These are phyloP conservation scores for Brienomyrus brachyistius DNA, from an alignment of 2,113 vertebrate species.

Conservation along the genomic window DNA sequence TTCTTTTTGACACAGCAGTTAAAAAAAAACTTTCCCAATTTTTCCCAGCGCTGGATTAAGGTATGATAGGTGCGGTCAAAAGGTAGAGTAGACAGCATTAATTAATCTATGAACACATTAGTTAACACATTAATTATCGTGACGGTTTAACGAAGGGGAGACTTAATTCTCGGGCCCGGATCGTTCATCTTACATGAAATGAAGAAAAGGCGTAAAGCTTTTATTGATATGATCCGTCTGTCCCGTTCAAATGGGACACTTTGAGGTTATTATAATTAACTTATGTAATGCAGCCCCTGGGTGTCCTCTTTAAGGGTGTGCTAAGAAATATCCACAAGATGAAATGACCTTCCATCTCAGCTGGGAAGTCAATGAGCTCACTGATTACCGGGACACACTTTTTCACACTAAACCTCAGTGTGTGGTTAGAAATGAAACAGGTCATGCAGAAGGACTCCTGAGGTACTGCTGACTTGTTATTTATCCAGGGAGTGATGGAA, in stretches of 20 bases:
- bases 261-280: slow-evolving; percentile 3
- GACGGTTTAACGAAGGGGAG: neutral
- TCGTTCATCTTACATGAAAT: neutral
- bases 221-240: neutral
- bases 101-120: slow-evolving; percentile 9
- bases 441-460: neutral
- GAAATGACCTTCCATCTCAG: slow-evolving; percentile 79
- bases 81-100: neutral
- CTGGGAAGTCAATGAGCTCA: slow-evolving; percentile 73
- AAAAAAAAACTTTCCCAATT: neutral
- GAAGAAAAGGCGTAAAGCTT: neutral
- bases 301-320: slow-evolving; percentile 62
- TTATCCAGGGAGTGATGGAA: slow-evolving; percentile 10
- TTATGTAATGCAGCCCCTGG: neutral
- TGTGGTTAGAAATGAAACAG: slow-evolving; percentile 35
- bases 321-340: slow-evolving; percentile 60
- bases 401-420: slow-evolving; percentile 72
- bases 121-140: slow-evolving; percentile 1
- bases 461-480: slow-evolving; percentile 9
- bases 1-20: neutral
- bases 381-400: slow-evolving; percentile 75
- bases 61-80: neutral
- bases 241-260: neutral
- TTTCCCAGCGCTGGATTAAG: neutral
- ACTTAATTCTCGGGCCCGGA: neutral